A percentile compares a stretch with the other conserved stretches of the same genome.
Evolutionary conservation across 2,888 invertebrate genomes (phyloP).

Genomic region (Parnassius mnemosyne): DNA sequence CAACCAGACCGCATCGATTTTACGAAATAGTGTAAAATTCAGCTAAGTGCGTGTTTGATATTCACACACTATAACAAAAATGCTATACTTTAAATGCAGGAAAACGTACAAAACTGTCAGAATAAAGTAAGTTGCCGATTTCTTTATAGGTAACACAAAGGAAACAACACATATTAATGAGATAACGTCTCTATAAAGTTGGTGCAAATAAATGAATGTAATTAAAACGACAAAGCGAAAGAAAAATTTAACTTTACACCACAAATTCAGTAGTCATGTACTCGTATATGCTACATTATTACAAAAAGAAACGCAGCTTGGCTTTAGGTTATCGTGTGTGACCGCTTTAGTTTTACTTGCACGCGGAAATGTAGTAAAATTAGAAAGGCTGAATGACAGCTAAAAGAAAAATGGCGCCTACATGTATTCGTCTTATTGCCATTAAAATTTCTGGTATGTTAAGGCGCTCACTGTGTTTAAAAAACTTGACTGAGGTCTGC

Average conservation of each 20-base stretch:
- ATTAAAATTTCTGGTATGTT: slow-evolving; percentile 25
- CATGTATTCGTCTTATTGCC: slow-evolving; percentile 13
- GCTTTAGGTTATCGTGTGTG: slow-evolving; percentile 30
- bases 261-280: too few species aligned
- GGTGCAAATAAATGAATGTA: too few species aligned
- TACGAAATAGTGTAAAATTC: slow-evolving; percentile 7
- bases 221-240: background rate
- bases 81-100: too few species aligned
- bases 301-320: background rate
- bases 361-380: slow-evolving; percentile 33
- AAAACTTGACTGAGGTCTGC: slow-evolving; percentile 22
- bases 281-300: too few species aligned
- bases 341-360: slow-evolving; percentile 31
- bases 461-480: slow-evolving; percentile 13
- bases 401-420: slow-evolving; percentile 31
- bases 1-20: slow-evolving; percentile 3
- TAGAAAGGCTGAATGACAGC: slow-evolving; percentile 33
- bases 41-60: slow-evolving; percentile 17
- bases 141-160: too few species aligned
- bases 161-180: too few species aligned
- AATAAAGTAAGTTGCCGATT: too few species aligned
- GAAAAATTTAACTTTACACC: background rate
- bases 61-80: background rate
- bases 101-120: too few species aligned
- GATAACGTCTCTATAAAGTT: too few species aligned